Conservation (phyloP, 2,797 vertebrate species). For the Sebastes miniatus region DNA sequence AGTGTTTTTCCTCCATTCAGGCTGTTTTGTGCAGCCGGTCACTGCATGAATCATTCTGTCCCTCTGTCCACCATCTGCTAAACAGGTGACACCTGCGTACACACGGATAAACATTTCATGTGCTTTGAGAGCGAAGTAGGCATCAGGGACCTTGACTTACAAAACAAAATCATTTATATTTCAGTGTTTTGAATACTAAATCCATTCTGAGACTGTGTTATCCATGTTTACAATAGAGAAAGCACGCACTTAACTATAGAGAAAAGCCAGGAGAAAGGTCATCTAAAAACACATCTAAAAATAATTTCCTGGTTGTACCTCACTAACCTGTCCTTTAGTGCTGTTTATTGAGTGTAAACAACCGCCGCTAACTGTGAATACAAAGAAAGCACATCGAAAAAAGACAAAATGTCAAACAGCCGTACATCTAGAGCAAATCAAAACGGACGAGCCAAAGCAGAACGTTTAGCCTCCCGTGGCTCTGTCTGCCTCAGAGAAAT, state of each 20-base stretch:
- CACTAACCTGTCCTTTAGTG: slow-evolving; percentile 9
- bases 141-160: neutral
- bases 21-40: slow-evolving; percentile 10
- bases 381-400: slow-evolving; percentile 46
- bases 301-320: neutral
- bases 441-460: slow-evolving; percentile 70
- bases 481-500: slow-evolving; percentile 72
- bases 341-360: slow-evolving; percentile 40
- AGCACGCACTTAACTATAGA: neutral
- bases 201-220: neutral
- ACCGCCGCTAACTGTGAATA: slow-evolving; percentile 13
- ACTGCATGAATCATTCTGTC: slow-evolving; percentile 18
- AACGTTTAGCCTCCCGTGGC: slow-evolving; percentile 72
- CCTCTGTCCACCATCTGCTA: slow-evolving; percentile 40
- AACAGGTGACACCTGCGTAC: slow-evolving; percentile 36
- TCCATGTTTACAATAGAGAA: neutral
- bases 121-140: slow-evolving; percentile 9
- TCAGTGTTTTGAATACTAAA: neutral
- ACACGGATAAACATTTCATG: slow-evolving; percentile 2
- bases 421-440: slow-evolving; percentile 69
- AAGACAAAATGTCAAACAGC: slow-evolving; percentile 70
- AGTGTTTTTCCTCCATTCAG: neutral
- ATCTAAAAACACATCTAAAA: slow-evolving; percentile 21
- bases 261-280: neutral
- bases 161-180: neutral